Base-by-base conservation (phyloP, 2,797 vertebrate genomes). In the Muraenolepis orangiensis region DNA sequence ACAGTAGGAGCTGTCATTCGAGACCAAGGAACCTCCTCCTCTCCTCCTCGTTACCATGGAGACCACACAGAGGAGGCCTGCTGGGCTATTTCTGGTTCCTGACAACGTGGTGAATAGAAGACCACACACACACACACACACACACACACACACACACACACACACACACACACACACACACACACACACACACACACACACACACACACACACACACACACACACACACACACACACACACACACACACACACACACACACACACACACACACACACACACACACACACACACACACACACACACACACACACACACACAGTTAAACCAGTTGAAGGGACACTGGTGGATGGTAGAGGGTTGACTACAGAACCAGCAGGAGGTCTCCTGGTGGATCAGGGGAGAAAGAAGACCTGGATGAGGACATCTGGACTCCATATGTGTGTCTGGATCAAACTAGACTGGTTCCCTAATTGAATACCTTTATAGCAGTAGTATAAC, bases 381-480 rank as follows among this genome's bases (percentile, higher is more conserved):
- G n/a, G n/a, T n/a, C n/a, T n/a, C n/a, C n/a, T n/a, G n/a, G n/a
- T n/a, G n/a, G n/a, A n/a, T n/a, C n/a, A n/a, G n/a, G n/a, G n/a
- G n/a, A n/a, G n/a, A n/a, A n/a, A n/a, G n/a, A n/a, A n/a, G n/a
- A n/a, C n/a, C n/a, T n/a, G n/a, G n/a, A n/a, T 6, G 1, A 5
- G 36, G 36, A 6, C 12, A 11, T 34, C 91, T 92, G 92, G 90
- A 87, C 61, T 80, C 80, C 91, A 93, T 88, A 92, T 93, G 92
- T 89, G 84, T 75, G 87, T 81, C 76, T 76, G 76, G 80, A 82
- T 85, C 82, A 79, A 83, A 91, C 85, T 84, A 82, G 84, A 77
- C 81, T 79, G 71, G 40, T 72, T 87, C 4, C 40, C 40, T 16
- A 42, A 42, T 42, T 42, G 14, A 14, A 42, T 42, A 42, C 40